These are phyloP conservation scores for Halcyon malimbica DNA, from an alignment of 2,113 vertebrate genomes.

Conservation along the genomic window DNA sequence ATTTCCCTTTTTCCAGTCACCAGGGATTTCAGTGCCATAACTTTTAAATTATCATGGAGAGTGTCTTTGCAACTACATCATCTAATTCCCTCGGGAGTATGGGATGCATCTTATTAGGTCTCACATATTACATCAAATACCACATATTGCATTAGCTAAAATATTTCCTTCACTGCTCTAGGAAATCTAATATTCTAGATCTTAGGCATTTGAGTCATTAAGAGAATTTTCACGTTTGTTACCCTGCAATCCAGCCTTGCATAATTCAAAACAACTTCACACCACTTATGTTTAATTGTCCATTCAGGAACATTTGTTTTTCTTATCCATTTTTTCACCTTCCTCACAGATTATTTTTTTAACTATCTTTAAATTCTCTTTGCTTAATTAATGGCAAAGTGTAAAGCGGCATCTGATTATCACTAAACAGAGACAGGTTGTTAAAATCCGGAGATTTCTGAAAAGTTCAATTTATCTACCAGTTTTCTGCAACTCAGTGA, in stretches of 20 bases:
- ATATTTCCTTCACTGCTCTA: neutral
- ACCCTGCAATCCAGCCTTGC: neutral
- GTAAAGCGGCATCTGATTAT: neutral
- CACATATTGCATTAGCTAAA: neutral
- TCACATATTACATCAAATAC: neutral
- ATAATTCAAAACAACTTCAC: slow-evolving; percentile 25
- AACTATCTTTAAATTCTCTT: neutral
- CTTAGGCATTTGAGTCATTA: slow-evolving; percentile 16
- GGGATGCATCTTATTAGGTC: neutral
- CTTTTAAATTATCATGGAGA: too few species aligned
- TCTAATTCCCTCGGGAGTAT: too few species aligned
- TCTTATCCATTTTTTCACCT: neutral
- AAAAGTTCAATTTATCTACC: neutral
- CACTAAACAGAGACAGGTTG: neutral
- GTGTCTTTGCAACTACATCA: too few species aligned
- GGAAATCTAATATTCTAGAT: neutral
- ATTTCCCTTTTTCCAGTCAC: too few species aligned
- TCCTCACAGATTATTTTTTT: neutral
- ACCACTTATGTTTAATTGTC: neutral
- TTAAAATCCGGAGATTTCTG: neutral
- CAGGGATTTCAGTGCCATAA: too few species aligned
- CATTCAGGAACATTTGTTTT: neutral
- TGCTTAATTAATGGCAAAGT: neutral
- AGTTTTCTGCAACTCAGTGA: neutral
- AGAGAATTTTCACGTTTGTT: slow-evolving; percentile 19